Base-by-base conservation (phyloP, 2,113 vertebrate genomes). In the Petrocephalus zakoni region DNA sequence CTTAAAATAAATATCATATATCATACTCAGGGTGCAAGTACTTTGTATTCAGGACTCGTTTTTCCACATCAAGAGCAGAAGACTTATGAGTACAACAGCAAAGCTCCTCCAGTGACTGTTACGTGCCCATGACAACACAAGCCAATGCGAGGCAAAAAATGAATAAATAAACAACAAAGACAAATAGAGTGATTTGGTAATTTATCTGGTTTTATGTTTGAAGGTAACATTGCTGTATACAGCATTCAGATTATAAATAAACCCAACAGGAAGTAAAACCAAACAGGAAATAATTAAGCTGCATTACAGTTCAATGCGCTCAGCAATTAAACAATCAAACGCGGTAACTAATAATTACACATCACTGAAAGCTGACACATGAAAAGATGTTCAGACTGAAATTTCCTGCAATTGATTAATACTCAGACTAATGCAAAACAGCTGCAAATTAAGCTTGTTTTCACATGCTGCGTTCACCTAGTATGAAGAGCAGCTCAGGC, bases 201-300 rank as follows among this genome's bases (percentile, higher is more conserved):
- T 93, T 93, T 87, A 21, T 58, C 75, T 61, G 52, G 25, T 84
- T 94, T 95, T 95, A 95, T 92, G 93, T 89, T 94, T 91, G 94
- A 93, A 91, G 93, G 90, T 92, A 88, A 22, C 93, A 91, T 92
- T 93, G 93, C 93, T 93, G 93, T 92, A 94, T 95, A 95, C 93
- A 91, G 93, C 94, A 90, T 94, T 93, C 91, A 93, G 93, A 93
- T 88, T 53, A 55, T 22, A 55, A 88, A 91, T 91, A 89, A 91
- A 90, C 58, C 51, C 29, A 87, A 84, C 7, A 85, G 25, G 55
- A 81, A 82, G 64, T 42, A 22, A 42, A 88, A 42, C 29, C 51
- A 61, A 49, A 87, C 47, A 49, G 93, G 90, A 34, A 22, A 90
- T 42, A 34, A 6, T 85, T 37, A 88, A 11, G 90, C 92, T 92